Evolutionary conservation across 2,888 invertebrate genomes (phyloP).

Genomic region (Plagodis dolabraria): DNA sequence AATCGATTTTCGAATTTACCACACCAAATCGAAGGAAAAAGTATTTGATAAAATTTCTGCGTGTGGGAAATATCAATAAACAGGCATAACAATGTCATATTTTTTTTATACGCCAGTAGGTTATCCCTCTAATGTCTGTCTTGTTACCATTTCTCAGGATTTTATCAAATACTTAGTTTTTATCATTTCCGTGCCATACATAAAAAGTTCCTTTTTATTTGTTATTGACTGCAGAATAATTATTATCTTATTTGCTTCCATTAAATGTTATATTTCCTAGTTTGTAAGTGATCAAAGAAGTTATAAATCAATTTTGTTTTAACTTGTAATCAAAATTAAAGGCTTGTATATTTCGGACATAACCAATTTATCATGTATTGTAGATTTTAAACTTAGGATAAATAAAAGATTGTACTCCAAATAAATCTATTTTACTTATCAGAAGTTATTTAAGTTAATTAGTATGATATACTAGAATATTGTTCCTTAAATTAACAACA

Average conservation of each 20-base stretch:
- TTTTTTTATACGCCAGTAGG: no score
- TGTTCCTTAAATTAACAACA: no score
- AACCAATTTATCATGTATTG: slow-evolving; percentile 74
- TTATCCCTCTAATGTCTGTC: no score
- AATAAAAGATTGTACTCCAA: slow-evolving; percentile 57
- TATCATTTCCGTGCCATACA: slow-evolving; percentile 33
- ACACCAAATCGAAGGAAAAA: no score
- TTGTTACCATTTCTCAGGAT: background rate
- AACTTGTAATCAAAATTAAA: slow-evolving; percentile 71
- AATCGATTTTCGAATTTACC: no score
- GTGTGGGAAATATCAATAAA: no score
- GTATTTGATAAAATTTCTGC: no score
- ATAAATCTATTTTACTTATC: slow-evolving; percentile 35
- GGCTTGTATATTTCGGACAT: slow-evolving; percentile 79
- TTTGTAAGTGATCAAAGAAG: slow-evolving; percentile 64
- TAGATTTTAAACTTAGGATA: slow-evolving; percentile 63
- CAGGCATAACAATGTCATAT: no score
- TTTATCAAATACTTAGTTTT: slow-evolving; percentile 10
- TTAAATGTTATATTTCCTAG: slow-evolving; percentile 64
- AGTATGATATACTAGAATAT: no score
- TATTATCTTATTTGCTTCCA: slow-evolving; percentile 71
- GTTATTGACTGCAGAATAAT: slow-evolving; percentile 46
- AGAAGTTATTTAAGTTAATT: slow-evolving; percentile 3
- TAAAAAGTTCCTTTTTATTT: slow-evolving; percentile 53
- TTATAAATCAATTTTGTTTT: slow-evolving; percentile 71